These are phyloP conservation scores for Perodicticus potto DNA, from an alignment of 2,797 vertebrate species.

Conservation along the genomic window DNA sequence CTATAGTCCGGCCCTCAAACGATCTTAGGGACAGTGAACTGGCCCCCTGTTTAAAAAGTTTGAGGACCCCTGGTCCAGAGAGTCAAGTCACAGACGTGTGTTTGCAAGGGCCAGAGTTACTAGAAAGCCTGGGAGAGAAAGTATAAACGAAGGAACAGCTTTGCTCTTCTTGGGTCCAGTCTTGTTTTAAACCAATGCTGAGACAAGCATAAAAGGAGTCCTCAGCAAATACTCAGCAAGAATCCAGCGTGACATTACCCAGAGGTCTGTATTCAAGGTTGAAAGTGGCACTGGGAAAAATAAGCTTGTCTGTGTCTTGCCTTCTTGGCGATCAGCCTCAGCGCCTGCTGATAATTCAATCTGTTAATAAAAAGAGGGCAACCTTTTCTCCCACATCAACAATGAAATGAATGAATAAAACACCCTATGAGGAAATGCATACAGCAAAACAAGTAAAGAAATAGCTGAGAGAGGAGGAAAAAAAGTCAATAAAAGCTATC, in stretches of 20 bases:
- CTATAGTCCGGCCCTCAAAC: too few relatives aligned
- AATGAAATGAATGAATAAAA: conserved; percentile 60
- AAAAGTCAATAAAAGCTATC: conserved; percentile 63
- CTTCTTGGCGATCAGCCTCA: conserved; percentile 10
- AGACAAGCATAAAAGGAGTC: conserved; percentile 13
- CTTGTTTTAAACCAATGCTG: conserved; percentile 47
- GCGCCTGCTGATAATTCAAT: conserved; percentile 61
- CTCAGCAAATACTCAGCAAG: conserved; percentile 2
- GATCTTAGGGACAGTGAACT: too few relatives aligned
- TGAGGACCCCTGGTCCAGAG: background rate
- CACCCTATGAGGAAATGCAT: background rate
- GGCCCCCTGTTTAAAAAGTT: too few relatives aligned
- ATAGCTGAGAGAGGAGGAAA: conserved; percentile 70
- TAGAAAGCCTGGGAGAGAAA: background rate
- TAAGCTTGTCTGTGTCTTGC: background rate
- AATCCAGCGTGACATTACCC: background rate
- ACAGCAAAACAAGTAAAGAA: conserved; percentile 30
- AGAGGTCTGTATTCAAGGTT: conserved; percentile 45
- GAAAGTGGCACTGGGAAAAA: background rate
- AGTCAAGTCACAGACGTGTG: background rate
- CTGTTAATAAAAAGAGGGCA: conserved; percentile 73
- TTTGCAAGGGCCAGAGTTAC: background rate
- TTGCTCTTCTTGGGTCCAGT: background rate
- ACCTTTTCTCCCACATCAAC: background rate
- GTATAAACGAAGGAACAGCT: background rate